Evolutionary conservation across 2,888 invertebrate genomes (phyloP).

Genomic region (Trichogramma dendrolimi): DNA sequence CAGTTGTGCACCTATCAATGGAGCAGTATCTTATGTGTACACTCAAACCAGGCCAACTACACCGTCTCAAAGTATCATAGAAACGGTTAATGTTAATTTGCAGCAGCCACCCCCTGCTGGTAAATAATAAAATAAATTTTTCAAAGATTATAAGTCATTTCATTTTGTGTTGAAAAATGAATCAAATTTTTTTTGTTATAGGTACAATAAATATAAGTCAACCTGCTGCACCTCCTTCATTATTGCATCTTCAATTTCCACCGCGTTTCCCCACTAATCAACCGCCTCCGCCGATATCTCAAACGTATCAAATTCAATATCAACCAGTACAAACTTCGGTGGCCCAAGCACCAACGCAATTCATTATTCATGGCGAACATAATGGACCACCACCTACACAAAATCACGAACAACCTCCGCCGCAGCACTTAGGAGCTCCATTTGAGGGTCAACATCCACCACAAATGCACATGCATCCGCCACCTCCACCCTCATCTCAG

Average conservation of each 20-base stretch:
- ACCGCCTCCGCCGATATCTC: conserved; percentile 50
- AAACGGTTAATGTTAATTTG: conserved; percentile 47
- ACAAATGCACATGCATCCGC: conserved; percentile 27
- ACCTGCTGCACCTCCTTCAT: conserved; percentile 43
- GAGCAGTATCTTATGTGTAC: conserved; percentile 48
- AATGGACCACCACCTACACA: conserved; percentile 40
- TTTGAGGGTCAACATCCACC: conserved; percentile 26
- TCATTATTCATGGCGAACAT: conserved; percentile 44
- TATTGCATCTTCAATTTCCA: conserved; percentile 48
- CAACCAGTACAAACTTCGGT: conserved; percentile 40
- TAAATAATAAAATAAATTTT: conserved; percentile 4
- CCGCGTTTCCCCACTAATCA: conserved; percentile 50
- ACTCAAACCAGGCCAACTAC: conserved; percentile 46
- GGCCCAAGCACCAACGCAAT: conserved; percentile 45
- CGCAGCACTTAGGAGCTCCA: conserved; percentile 27
- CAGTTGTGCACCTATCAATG: conserved; percentile 39
- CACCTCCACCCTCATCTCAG: conserved; percentile 36
- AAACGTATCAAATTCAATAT: conserved; percentile 50
- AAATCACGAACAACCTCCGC: conserved; percentile 43
- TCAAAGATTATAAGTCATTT: neutral
- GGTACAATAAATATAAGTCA: conserved; percentile 44
- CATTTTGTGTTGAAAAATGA: neutral
- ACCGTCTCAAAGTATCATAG: conserved; percentile 45
- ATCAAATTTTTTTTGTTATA: conserved; percentile 1
- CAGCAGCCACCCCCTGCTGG: conserved; percentile 48